Base-by-base conservation (phyloP, 2,113 vertebrate genomes). In the Dipodomys spectabilis region DNA sequence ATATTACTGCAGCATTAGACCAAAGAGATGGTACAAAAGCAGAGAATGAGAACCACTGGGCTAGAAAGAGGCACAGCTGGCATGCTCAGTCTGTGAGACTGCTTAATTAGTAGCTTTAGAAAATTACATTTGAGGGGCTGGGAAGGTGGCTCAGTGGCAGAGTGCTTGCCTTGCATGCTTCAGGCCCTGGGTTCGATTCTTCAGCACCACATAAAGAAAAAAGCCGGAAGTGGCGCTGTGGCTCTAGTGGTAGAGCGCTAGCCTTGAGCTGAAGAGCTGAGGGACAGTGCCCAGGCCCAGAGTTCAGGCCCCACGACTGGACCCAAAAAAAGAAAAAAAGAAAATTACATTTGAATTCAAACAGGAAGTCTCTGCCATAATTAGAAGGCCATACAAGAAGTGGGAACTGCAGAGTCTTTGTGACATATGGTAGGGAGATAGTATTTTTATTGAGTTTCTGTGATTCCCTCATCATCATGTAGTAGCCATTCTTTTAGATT, bases 11-110 rank as follows among this genome's bases (percentile, higher is more conserved):
- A 85, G 28, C 57, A 73, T 30, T 45, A 67, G 35, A 62, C 25
- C 32, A 65, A 1, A 1, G 7, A 2, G 13, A 2, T 68, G 16
- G 6, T 44, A 8, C 49, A 71, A 73, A 92, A 62, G 25, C 25
- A 62, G 8, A 82, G 74, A 5, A 84, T 81, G 11, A 73, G 53
- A 92, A 79, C 28, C 30, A 83, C 39, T 93, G 81, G 64, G 32
- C 67, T 93, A 86, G 86, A 93, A 92, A 94, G 83, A 86, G 77
- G 45, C 27, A 25, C 71, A 91, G 30, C 90, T 93, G 87, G 67
- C 72, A 87, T 71, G 35, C 12, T 65, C 12, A 18, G 20, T 67
- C 77, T 68, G 23, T 13, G 25, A 72, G 15, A 11, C 32, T 72
- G 30, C 81, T 90, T 89, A 64, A 83, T 81, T 27, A 93, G 73